Conservation (phyloP, 1,140 invertebrate species). For the Chionoecetes opilio region DNA sequence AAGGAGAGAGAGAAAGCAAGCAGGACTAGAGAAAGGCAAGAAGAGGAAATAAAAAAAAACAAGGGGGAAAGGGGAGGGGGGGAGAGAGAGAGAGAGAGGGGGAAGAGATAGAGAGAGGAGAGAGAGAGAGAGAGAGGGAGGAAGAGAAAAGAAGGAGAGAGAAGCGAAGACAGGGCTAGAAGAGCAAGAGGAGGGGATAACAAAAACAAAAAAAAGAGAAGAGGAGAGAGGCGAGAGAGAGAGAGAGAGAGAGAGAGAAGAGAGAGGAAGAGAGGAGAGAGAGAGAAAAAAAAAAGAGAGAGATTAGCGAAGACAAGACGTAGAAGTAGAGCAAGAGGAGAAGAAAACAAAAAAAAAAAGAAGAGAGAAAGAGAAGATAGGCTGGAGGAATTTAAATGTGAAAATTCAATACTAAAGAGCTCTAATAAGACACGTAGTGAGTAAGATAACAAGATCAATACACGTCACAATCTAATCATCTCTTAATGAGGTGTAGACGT, state of each 20-base stretch:
- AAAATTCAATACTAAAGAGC: no score
- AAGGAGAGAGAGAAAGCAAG: no score
- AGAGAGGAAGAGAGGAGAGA: not conserved
- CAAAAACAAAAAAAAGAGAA: not conserved
- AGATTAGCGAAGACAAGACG: not conserved
- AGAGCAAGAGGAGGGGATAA: not conserved
- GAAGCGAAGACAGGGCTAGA: not conserved
- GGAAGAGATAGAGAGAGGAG: no score
- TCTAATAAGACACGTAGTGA: no score
- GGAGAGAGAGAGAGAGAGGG: no score
- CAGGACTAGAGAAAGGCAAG: no score
- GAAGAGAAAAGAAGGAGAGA: not conserved
- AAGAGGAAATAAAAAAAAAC: no score
- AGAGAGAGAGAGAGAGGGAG: not conserved
- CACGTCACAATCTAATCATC: no score
- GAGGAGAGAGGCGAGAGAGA: not conserved
- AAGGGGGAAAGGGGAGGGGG: no score
- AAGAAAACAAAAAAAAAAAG: not conserved
- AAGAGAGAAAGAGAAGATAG: not conserved
- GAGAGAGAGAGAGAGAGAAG: not conserved
- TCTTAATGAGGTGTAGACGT: no score
- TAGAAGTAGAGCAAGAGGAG: not conserved
- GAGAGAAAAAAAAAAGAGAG: not conserved
- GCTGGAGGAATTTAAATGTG: no score
- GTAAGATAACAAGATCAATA: no score